Conservation (phyloP, 2,113 vertebrate genomes). For the Sebastes schlegelii region DNA sequence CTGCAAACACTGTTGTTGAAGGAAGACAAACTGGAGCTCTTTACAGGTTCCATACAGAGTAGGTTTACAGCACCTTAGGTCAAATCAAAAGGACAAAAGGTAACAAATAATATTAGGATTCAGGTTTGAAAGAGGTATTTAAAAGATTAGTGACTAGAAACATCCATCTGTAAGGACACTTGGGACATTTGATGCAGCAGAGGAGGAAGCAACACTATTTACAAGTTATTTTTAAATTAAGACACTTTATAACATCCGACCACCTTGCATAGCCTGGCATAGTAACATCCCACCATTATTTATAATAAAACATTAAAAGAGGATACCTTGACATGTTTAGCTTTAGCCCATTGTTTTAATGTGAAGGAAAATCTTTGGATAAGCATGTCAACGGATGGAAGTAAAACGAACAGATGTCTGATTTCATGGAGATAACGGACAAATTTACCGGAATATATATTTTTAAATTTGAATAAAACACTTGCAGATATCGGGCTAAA, state of each 20-base stretch:
- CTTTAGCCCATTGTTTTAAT: not conserved
- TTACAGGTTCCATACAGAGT: not conserved
- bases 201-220: conserved; percentile 28
- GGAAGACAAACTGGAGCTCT: not conserved
- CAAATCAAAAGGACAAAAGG: not conserved
- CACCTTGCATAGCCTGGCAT: conserved; percentile 29
- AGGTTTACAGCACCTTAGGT: not conserved
- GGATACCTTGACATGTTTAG: conserved; percentile 5
- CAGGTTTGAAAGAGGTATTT: conserved; percentile 15
- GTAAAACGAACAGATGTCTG: conserved; percentile 9
- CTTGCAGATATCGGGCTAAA: conserved; percentile 20
- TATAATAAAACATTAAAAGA: conserved; percentile 60
- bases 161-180: conserved; percentile 11
- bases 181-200: conserved; percentile 8
- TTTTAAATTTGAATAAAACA: conserved; percentile 1
- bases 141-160: conserved; percentile 1
- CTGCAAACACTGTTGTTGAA: not conserved
- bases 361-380: not conserved
- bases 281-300: conserved; percentile 22
- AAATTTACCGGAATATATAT: not conserved
- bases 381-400: conserved; percentile 2
- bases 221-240: conserved; percentile 56
- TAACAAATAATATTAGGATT: not conserved
- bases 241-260: conserved; percentile 35
- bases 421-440: not conserved